Evolutionary conservation across 1,140 invertebrate species (phyloP).

Genomic region (Cotesia typhae): DNA sequence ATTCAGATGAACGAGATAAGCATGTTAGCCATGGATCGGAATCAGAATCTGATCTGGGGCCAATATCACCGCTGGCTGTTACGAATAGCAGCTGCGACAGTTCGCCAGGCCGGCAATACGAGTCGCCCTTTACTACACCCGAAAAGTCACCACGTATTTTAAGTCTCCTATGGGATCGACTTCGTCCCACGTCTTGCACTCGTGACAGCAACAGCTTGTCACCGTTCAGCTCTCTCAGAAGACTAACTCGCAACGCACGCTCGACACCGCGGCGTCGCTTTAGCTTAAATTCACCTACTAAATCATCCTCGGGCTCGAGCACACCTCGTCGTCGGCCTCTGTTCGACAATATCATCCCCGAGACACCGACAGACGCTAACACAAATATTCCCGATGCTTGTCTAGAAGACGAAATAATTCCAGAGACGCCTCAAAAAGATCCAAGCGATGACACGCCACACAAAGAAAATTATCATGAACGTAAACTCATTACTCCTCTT

Average conservation of each 20-base stretch:
- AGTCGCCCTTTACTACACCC: constrained; percentile 46
- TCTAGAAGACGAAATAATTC: constrained; percentile 43
- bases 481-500: constrained; percentile 53
- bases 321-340: constrained; percentile 3
- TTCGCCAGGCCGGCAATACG: constrained; percentile 47
- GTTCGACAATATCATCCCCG: background rate
- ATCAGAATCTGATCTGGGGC: constrained; percentile 56
- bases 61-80: constrained; percentile 54
- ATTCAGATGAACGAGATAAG: constrained; percentile 16
- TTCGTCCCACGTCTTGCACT: constrained; percentile 27
- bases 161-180: constrained; percentile 42
- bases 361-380: constrained; percentile 5
- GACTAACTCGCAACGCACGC: constrained; percentile 44
- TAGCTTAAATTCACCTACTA: constrained; percentile 30
- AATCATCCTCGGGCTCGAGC: constrained; percentile 27
- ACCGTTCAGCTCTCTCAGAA: constrained; percentile 48
- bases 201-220: constrained; percentile 29
- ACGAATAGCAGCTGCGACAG: constrained; percentile 47
- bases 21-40: constrained; percentile 42
- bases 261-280: constrained; percentile 43
- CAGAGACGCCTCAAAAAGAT: constrained; percentile 51
- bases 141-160: constrained; percentile 40
- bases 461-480: constrained; percentile 46
- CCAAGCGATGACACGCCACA: constrained; percentile 50
- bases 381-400: constrained; percentile 3